These are phyloP conservation scores for Temnothorax rugatulus DNA, from an alignment of 2,888 invertebrate genomes.

Conservation along the genomic window DNA sequence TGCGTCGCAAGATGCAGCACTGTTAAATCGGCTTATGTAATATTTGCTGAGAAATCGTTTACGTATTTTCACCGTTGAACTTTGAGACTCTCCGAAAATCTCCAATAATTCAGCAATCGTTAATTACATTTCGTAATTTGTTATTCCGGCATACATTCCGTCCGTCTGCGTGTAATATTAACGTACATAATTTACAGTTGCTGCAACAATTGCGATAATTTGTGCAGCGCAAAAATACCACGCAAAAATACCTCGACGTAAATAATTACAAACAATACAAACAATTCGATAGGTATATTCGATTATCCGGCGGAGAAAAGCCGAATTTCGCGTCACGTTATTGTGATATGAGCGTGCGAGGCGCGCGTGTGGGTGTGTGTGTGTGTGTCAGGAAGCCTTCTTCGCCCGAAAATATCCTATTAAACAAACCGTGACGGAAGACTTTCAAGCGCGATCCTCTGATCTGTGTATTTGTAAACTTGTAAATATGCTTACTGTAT, in stretches of 20 bases:
- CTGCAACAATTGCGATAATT: neutral
- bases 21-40: neutral
- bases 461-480: constrained; percentile 19
- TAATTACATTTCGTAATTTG: neutral
- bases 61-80: neutral
- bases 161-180: neutral
- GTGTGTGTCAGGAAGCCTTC: constrained; percentile 15
- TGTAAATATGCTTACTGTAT: neutral
- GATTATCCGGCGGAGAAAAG: neutral
- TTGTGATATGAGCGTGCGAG: neutral
- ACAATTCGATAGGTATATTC: neutral
- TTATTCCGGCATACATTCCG: neutral
- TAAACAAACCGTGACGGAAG: constrained; percentile 32
- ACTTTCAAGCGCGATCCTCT: constrained; percentile 5
- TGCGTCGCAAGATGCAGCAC: neutral
- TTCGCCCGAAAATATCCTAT: constrained; percentile 31
- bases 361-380: neutral
- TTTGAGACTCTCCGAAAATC: neutral
- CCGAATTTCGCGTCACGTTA: neutral
- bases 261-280: neutral
- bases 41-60: neutral
- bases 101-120: neutral
- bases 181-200: neutral
- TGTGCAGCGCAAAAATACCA: neutral
- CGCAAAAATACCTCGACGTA: neutral